A percentile compares a stretch with the other conserved stretches of the same genome.
Conservation (phyloP, 2,797 vertebrate genomes). For the Cuculus canorus region DNA sequence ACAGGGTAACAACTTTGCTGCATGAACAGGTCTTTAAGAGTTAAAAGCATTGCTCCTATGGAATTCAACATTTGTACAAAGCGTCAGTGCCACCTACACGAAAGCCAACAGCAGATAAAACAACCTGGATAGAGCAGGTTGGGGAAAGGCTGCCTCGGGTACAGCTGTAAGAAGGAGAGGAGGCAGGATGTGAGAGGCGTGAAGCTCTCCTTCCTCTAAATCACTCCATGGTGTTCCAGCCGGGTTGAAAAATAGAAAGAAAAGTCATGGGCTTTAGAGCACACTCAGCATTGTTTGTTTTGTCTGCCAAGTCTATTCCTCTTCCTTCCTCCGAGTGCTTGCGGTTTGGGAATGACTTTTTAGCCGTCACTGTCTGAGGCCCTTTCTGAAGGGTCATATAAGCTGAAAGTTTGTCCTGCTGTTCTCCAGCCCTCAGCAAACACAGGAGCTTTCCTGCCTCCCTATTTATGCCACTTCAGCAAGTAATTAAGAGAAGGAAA, state of each 20-base stretch:
- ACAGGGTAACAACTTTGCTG: background rate
- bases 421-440: background rate
- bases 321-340: slow-evolving; percentile 13
- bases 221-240: background rate
- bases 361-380: background rate
- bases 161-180: slow-evolving; percentile 1
- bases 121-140: background rate
- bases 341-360: slow-evolving; percentile 34
- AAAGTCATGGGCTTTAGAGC: background rate
- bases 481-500: slow-evolving; percentile 5
- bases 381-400: slow-evolving; percentile 13
- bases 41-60: background rate
- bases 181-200: background rate
- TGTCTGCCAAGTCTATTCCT: slow-evolving; percentile 48
- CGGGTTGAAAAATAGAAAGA: slow-evolving; percentile 19
- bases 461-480: background rate
- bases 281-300: slow-evolving; percentile 16
- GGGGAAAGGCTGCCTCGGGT: background rate
- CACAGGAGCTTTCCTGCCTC: background rate
- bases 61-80: background rate
- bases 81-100: background rate
- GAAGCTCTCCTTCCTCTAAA: background rate
- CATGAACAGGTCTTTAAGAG: background rate
- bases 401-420: slow-evolving; percentile 15
- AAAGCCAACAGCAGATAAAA: slow-evolving; percentile 14